Base-by-base conservation (phyloP, 2,888 invertebrate genomes). In the Ecliptopera silaceata region DNA sequence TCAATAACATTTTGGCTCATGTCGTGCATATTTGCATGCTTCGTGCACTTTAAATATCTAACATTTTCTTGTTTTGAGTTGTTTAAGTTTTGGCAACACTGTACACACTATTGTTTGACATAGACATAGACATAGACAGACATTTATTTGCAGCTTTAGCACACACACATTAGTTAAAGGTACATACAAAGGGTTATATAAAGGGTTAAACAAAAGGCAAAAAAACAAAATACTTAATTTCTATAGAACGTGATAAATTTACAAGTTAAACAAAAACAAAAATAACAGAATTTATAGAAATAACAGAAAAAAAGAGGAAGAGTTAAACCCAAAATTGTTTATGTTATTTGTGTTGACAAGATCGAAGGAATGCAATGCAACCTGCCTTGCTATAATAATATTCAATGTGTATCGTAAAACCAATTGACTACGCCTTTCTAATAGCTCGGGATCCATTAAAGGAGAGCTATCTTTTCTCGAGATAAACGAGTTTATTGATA, bases 401-500 rank as follows among this genome's bases (percentile, higher is more conserved):
- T 29, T 26, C 11, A 18, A 26, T 45, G 20, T 17, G 8, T 32
- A 29, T 17, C 22, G 39, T 41, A 46, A 54, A 46, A 47, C 20
- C 45, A 13, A 31, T 13, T 44, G 13, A 36, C 17, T 57, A 36
- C 45, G 22, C 57, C 34, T 51, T 62, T 64, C 54, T 59, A 59
- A 50, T 42, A 42, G 42, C 17, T 56, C 42, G 44, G 59, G 59
- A 62, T 48, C 75, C 74, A 75, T 81, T 73, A 77, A 79, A 79
- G 77, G 79, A 75, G 72, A 72, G 67, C 72, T 74, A 76, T 80
- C 80, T 80, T 68, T 71, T 77, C 79, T 69, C 64, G 56, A 79
- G 76, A 76, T 80, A 79, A 82, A 80, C 79, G 67, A 74, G 81
- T 80, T 79, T 82, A 81, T 81, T 82, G 79, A 79, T 83, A 83